phyloP scores from a whole-genome alignment of 2,888 invertebrate species.

The Netelia fuscicornis region DNA sequence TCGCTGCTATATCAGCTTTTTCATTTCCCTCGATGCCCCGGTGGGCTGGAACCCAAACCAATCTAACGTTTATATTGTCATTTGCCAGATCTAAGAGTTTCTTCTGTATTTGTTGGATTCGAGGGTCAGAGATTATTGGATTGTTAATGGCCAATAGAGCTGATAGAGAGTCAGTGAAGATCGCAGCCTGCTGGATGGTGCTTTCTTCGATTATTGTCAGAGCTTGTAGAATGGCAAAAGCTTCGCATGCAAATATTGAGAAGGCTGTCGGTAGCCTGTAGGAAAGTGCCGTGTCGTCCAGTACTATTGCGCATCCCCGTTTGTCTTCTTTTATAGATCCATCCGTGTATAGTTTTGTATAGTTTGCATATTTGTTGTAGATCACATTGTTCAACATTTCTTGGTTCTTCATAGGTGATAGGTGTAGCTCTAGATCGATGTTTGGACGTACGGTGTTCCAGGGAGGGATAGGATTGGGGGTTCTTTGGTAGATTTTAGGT shows the following conservation, averaged over 20 bases:
- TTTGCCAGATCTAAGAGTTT: not conserved
- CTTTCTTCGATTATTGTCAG: conserved; percentile 19
- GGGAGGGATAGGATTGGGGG: conserved; percentile 3
- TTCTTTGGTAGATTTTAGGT: conserved; percentile 15
- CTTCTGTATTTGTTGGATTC: conserved; percentile 27
- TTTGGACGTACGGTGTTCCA: conserved; percentile 16
- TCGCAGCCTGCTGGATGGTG: conserved; percentile 8
- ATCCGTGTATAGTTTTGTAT: conserved; percentile 6
- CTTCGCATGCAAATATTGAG: conserved; percentile 35
- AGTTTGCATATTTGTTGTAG: not conserved
- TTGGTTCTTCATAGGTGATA: not conserved
- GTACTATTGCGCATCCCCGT: conserved; percentile 19
- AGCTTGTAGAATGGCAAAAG: conserved; percentile 37
- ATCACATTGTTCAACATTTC: conserved; percentile 9
- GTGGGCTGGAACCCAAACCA: conserved; percentile 36
- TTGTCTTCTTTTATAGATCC: not conserved
- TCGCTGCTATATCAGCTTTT: no score
- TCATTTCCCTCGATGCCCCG: conserved; percentile 6
- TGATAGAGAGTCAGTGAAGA: conserved; percentile 38
- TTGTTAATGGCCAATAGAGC: conserved; percentile 23
- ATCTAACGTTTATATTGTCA: not conserved
- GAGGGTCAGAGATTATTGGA: not conserved
- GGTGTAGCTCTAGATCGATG: conserved; percentile 13
- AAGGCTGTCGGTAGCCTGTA: conserved; percentile 16
- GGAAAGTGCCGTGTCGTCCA: not conserved